These are phyloP conservation scores for Ganaspis sp. DNA, from an alignment of 1,140 invertebrate genomes.

Conservation along the genomic window DNA sequence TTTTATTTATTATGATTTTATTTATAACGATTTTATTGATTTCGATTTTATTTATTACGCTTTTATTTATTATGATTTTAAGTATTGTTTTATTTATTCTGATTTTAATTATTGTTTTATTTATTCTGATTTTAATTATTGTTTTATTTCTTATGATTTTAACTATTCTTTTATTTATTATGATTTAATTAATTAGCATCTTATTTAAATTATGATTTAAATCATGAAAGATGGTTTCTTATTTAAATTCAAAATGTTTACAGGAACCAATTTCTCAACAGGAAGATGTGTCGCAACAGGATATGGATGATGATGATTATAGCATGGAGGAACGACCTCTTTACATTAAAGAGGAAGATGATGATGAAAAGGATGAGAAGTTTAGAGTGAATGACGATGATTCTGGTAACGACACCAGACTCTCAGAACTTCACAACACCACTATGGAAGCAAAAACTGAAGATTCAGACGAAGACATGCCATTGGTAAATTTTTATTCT, in stretches of 20 bases:
- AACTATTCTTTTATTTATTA: too few relatives aligned
- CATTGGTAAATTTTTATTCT: slow-evolving; percentile 78
- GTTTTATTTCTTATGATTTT: slow-evolving; percentile 28
- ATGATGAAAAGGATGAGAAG: slow-evolving; percentile 56
- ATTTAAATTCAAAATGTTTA: slow-evolving; percentile 28
- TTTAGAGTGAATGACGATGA: slow-evolving; percentile 60
- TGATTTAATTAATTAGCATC: too few relatives aligned
- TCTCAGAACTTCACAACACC: slow-evolving; percentile 74
- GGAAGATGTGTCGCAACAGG: slow-evolving; percentile 57
- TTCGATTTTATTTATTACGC: too few relatives aligned
- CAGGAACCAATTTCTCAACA: slow-evolving; percentile 67
- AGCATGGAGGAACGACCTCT: slow-evolving; percentile 69
- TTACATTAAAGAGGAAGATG: slow-evolving; percentile 74
- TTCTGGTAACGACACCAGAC: slow-evolving; percentile 69
- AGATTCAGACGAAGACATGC: slow-evolving; percentile 86
- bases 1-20: too few relatives aligned
- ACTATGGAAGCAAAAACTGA: slow-evolving; percentile 69
- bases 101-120: too few relatives aligned
- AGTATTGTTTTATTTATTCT: too few relatives aligned
- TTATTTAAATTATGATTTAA: not conserved
- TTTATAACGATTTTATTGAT: too few relatives aligned
- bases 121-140: slow-evolving; percentile 19
- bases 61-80: too few relatives aligned
- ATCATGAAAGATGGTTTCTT: slow-evolving; percentile 22
- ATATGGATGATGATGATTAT: slow-evolving; percentile 69